phyloP scores from a whole-genome alignment of 2,113 vertebrate species.

The Climacteris rufus region DNA sequence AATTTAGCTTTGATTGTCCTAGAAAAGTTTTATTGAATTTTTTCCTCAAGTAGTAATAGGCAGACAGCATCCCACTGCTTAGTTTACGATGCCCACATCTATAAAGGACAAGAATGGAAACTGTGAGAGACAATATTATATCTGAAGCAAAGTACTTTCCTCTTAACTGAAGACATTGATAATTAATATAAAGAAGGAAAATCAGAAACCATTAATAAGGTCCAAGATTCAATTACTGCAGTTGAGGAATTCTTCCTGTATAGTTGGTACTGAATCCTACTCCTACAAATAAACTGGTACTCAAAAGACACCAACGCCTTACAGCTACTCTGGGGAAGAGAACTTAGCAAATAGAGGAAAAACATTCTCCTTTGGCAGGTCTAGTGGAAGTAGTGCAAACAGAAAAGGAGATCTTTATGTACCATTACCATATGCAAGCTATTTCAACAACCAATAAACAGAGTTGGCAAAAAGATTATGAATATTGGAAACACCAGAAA shows the following conservation, averaged over 20 bases:
- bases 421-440: background rate
- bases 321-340: background rate
- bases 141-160: background rate
- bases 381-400: background rate
- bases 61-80: background rate
- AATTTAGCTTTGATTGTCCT: background rate
- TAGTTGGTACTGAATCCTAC: background rate
- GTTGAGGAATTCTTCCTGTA: background rate
- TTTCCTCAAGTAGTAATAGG: background rate
- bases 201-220: background rate
- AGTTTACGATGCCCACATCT: background rate
- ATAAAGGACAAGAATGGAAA: background rate
- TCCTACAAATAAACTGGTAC: background rate
- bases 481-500: background rate
- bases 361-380: background rate
- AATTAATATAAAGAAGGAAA: background rate
- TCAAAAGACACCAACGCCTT: background rate
- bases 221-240: background rate
- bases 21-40: background rate
- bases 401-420: background rate
- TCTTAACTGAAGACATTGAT: background rate
- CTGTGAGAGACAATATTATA: background rate
- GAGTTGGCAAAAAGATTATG: background rate
- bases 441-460: background rate
- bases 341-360: background rate